Base-by-base conservation (phyloP, 2,113 vertebrate species). In the Pitta sordida region DNA sequence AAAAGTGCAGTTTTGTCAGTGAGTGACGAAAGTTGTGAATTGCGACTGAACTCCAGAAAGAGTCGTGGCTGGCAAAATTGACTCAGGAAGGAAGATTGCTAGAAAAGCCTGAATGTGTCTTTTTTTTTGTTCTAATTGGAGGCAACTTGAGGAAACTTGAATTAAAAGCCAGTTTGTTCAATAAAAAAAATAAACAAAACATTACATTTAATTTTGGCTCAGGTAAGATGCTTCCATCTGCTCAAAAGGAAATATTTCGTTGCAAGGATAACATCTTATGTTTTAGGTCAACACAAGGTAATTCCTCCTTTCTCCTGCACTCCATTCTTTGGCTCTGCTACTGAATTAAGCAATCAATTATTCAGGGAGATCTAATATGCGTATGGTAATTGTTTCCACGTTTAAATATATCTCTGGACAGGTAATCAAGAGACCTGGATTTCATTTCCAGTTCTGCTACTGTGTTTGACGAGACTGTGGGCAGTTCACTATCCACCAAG, bases 381-480 rank as follows among this genome's bases (percentile, higher is more conserved):
- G 95, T 89, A 90, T 90, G 83, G n/a, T 93, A 95, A 94, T 96
- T 95, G 83, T 88, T 95, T 92, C 82, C 85, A 70, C 60, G 81
- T 86, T 91, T 95, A 91, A 95, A 79, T 92, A 81, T 39, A 94
- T 91, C 59, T 88, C 55, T 81, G 88, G 63, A 91, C 48, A 60
- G 80, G 39, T 88, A 96, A 90, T 94, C 86, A 93, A 39, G 86
- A 88, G 79, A 92, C 88, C 56, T 88, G 68, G 56, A 70, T 93
- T 88, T 96, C 92, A 91, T 93, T 96, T 94, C 48, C 48, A 91
- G 64, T 71, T 88, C 51, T 83, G 67, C 27, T 71, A 13, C 77
- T n/a, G 26, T 52, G 58, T 76, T 53, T 93, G 75, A 56, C 1
- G 5, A 73, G 91, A 95, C 94, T 77, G 94, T 95, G 92, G 85